Base-by-base conservation (phyloP, 2,888 invertebrate species). In the Agriotes lineatus region DNA sequence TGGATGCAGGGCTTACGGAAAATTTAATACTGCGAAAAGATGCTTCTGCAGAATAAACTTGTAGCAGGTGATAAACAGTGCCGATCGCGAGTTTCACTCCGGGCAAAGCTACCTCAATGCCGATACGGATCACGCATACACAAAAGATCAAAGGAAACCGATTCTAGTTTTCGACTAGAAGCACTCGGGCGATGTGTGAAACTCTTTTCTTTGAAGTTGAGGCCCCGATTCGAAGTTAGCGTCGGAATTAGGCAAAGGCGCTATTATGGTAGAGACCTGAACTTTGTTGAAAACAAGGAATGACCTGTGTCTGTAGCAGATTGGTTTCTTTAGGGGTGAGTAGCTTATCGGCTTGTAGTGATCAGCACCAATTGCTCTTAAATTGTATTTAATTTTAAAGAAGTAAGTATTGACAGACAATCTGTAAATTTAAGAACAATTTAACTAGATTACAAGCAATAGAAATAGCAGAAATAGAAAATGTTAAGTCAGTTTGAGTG, bases 101-200 rank as follows among this genome's bases (percentile, higher is more conserved):
- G 44, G 54, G 62, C 52, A 19, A 56, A 64, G 45, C 64, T 64
- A 48, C 57, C 57, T 48, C 57, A 45, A 57, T 48, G 30, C 62
- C 56, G 54, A 62, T 62, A 44, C 56, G 60, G 44, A 66, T 66
- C 66, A 59, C 39, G 66, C 58, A 66, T 52, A 54, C 52, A 59
- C 59, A 66, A 59, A 63, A 60, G 65, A 59, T 59, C 66, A 66
- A 66, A 66, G 60, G 54, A 42, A 50, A 44, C 42, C 66, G 54
- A 66, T 66, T 66, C 60, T 54, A 66, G 52, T 59, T 66, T 66
- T 54, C 59, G 35, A 66, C 45, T 59, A 52, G 66, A 60, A 60
- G 45, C 59, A 42, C 22, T 22, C 16, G 33, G 52, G 52, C 52
- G 56, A 42, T 35, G 57, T 19, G 64, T 14, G 45, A 48, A 45